A percentile compares a stretch with the other conserved stretches of the same genome.
phyloP scores from a whole-genome alignment of 1,140 invertebrate species.

The Dinothrombium tinctorium region DNA sequence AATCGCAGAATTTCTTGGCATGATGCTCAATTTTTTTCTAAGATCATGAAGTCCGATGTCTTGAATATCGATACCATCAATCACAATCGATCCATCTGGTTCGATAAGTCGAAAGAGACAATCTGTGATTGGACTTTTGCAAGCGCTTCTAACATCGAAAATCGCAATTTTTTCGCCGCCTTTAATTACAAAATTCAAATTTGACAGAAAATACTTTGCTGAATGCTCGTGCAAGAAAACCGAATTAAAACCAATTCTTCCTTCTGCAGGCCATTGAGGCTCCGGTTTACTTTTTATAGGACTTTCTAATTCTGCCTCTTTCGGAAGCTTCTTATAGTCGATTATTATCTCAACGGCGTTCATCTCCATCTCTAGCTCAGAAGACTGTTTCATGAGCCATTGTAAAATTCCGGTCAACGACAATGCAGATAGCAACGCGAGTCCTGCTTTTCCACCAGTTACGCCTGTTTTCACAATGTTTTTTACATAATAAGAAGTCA shows the following conservation, averaged over 20 bases:
- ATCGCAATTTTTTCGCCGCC: constrained; percentile 42
- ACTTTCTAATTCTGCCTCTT: constrained; percentile 28
- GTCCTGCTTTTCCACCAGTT: constrained; percentile 18
- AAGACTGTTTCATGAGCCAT: constrained; percentile 51
- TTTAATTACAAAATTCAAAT: constrained; percentile 17
- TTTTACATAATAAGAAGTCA: too few relatives aligned
- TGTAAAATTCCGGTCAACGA: constrained; percentile 33
- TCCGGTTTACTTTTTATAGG: constrained; percentile 8
- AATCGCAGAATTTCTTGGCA: constrained; percentile 31
- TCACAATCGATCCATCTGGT: constrained; percentile 30
- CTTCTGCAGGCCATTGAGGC: constrained; percentile 37
- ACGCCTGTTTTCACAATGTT: too few relatives aligned
- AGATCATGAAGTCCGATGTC: constrained; percentile 14
- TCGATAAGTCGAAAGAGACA: constrained; percentile 50
- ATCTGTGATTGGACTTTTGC: constrained; percentile 65
- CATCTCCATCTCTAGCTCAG: constrained; percentile 58
- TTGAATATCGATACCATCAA: constrained; percentile 21
- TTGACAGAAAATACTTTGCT: constrained; percentile 27
- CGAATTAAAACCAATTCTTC: constrained; percentile 37
- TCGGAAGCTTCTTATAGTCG: constrained; percentile 43
- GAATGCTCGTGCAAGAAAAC: constrained; percentile 36
- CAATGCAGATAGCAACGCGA: constrained; percentile 1
- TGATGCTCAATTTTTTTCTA: constrained; percentile 25
- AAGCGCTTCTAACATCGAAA: constrained; percentile 65
- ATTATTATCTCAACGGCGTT: constrained; percentile 56